Conservation (phyloP, 2,888 invertebrate genomes). For the Dascillus cervinus region DNA sequence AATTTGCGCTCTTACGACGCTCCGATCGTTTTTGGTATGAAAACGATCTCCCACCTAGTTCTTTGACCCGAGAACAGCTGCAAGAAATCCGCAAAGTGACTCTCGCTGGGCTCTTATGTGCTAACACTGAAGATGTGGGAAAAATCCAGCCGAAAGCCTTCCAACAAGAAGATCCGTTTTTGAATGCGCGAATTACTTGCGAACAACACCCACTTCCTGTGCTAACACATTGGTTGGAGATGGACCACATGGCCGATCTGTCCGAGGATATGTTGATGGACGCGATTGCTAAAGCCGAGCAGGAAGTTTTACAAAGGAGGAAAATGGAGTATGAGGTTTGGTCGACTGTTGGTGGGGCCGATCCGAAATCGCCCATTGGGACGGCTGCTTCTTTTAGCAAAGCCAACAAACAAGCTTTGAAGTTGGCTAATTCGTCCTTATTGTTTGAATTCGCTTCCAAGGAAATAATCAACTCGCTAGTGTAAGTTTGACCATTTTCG, state of each 20-base stretch:
- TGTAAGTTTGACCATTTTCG: slow-evolving; percentile 29
- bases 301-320: slow-evolving; percentile 65
- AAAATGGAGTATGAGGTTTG: slow-evolving; percentile 76
- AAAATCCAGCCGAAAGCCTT: slow-evolving; percentile 81
- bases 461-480: slow-evolving; percentile 66
- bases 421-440: slow-evolving; percentile 77
- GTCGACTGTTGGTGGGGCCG: slow-evolving; percentile 71
- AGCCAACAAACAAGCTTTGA: slow-evolving; percentile 75
- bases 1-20: slow-evolving; percentile 73
- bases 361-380: slow-evolving; percentile 79
- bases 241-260: slow-evolving; percentile 56
- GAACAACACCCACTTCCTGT: slow-evolving; percentile 63
- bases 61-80: slow-evolving; percentile 68
- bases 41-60: slow-evolving; percentile 85
- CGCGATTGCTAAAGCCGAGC: slow-evolving; percentile 72
- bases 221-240: slow-evolving; percentile 63
- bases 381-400: slow-evolving; percentile 87
- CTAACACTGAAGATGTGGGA: slow-evolving; percentile 58
- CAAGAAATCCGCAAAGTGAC: slow-evolving; percentile 74
- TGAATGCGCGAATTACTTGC: slow-evolving; percentile 71
- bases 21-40: slow-evolving; percentile 96
- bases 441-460: slow-evolving; percentile 82
- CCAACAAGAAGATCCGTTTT: slow-evolving; percentile 74
- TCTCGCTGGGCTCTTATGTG: slow-evolving; percentile 71
- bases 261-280: slow-evolving; percentile 64